Evolutionary conservation across 2,888 invertebrate genomes (phyloP).

Genomic region (Exephanes ischioxanthus): DNA sequence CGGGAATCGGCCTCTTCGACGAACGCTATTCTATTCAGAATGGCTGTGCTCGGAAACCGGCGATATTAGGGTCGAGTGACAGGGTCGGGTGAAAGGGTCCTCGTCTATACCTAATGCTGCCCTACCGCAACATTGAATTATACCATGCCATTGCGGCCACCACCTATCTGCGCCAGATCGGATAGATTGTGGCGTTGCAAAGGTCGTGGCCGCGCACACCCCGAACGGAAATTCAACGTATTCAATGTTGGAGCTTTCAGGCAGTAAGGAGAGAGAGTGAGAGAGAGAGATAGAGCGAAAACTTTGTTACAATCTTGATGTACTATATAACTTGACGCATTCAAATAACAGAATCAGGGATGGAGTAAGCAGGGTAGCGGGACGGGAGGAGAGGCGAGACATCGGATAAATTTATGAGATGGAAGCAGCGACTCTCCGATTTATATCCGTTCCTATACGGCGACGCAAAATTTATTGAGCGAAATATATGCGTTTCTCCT

Average conservation of each 20-base stretch:
- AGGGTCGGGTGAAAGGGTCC: slow-evolving; percentile 5
- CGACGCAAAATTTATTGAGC: slow-evolving; percentile 20
- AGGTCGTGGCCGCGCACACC: slow-evolving; percentile 19
- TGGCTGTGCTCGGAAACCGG: not conserved
- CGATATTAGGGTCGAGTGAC: not conserved
- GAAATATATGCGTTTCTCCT: slow-evolving; percentile 13
- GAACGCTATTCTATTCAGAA: not conserved
- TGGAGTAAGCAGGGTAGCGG: not conserved
- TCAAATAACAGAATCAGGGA: slow-evolving; percentile 7
- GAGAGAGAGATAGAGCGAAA: slow-evolving; percentile 27
- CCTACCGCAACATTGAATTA: slow-evolving; percentile 36
- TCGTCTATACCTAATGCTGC: slow-evolving; percentile 41
- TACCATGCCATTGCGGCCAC: slow-evolving; percentile 5
- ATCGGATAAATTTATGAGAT: slow-evolving; percentile 32
- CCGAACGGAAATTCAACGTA: slow-evolving; percentile 40
- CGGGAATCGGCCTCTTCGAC: not conserved
- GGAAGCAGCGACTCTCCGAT: slow-evolving; percentile 3
- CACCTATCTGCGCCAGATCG: not conserved
- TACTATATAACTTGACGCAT: slow-evolving; percentile 39
- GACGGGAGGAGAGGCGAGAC: not conserved
- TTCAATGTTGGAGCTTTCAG: not conserved
- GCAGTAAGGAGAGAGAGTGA: not conserved
- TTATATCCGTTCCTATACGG: slow-evolving; percentile 7
- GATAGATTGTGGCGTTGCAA: slow-evolving; percentile 39
- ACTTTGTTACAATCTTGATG: slow-evolving; percentile 45